Percentiles rank a stretch among this genome's conserved stretches.
phyloP scores from a whole-genome alignment of 2,888 invertebrate species.

The Mycalesis mineus region DNA sequence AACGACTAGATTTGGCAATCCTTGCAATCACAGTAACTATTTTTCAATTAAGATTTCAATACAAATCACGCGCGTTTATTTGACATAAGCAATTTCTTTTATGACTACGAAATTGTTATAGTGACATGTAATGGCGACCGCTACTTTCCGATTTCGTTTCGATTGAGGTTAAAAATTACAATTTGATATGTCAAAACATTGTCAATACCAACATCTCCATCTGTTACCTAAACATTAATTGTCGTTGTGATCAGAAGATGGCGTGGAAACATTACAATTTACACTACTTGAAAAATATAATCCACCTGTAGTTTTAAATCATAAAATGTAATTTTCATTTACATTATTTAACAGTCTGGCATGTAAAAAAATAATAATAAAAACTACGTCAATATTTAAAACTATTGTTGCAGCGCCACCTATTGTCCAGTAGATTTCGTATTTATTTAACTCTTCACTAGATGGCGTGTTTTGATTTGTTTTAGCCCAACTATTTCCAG shows the following conservation, averaged over 20 bases:
- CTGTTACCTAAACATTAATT: neutral
- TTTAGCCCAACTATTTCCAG: no score
- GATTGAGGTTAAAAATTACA: conserved; percentile 5
- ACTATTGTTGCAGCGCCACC: conserved; percentile 34
- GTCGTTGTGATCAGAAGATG: conserved; percentile 1
- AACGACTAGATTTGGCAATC: neutral
- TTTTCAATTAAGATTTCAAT: conserved; percentile 21
- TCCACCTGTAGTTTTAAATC: no score
- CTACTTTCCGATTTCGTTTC: conserved; percentile 9
- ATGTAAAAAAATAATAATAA: no score
- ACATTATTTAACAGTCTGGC: no score
- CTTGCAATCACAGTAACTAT: neutral
- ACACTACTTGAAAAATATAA: no score
- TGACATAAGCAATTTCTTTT: conserved; percentile 62
- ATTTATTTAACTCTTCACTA: no score
- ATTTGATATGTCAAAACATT: neutral
- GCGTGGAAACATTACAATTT: no score
- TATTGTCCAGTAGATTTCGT: conserved; percentile 39
- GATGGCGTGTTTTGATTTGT: no score
- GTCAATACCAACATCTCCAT: conserved; percentile 13
- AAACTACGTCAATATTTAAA: neutral
- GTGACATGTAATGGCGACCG: conserved; percentile 56
- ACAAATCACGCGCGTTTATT: conserved; percentile 48
- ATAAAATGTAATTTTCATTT: no score
- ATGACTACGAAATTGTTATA: conserved; percentile 36